A percentile compares a stretch with the other conserved stretches of the same genome.
Conservation (phyloP, 2,113 vertebrate species). For the Mystacornis crossleyi region DNA sequence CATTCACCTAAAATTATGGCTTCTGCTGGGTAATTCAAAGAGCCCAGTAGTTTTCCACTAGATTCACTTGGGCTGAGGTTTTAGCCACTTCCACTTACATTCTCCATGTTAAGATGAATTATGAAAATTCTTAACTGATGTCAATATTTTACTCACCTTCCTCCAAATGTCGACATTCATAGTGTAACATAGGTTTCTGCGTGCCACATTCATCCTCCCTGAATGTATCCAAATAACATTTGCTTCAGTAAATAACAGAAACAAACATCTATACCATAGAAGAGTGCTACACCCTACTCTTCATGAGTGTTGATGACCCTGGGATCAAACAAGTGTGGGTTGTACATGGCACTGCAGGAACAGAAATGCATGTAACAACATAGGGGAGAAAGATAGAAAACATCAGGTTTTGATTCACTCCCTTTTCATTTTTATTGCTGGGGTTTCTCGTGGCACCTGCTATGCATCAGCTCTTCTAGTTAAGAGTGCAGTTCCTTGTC, state of each 20-base stretch:
- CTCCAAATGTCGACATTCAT: neutral
- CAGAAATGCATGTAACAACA: accelerated
- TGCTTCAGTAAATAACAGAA: neutral
- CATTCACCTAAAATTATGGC: constrained; percentile 8
- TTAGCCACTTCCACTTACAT: neutral
- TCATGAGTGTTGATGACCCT: neutral
- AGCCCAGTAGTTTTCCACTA: neutral
- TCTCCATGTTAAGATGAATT: neutral
- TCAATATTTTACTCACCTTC: neutral
- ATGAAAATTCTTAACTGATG: neutral
- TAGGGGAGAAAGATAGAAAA: neutral
- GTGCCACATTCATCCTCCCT: neutral
- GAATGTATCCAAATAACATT: neutral
- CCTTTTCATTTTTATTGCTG: neutral
- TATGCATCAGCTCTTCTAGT: neutral
- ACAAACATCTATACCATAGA: neutral
- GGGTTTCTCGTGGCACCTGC: neutral
- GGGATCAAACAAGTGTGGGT: neutral
- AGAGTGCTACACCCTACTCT: neutral
- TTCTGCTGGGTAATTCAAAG: neutral
- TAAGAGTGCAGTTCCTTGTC: neutral
- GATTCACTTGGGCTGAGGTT: neutral
- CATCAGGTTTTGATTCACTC: neutral
- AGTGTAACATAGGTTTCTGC: neutral
- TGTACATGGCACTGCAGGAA: neutral